phyloP scores from a whole-genome alignment of 2,888 invertebrate genomes.

The Patella depressa region DNA sequence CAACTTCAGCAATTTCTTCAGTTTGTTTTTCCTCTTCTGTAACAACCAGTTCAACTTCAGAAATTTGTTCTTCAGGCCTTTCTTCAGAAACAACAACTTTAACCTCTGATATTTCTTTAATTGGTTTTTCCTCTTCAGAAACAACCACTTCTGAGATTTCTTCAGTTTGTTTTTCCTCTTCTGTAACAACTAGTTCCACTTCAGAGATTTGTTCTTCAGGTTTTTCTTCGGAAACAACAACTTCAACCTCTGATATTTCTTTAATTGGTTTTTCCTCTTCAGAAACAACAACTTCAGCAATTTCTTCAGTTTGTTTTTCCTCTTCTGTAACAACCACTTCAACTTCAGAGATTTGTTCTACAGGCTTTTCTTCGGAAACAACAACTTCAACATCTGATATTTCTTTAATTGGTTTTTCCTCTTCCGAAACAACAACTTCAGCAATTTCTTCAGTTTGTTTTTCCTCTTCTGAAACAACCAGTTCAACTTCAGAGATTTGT shows the following conservation, averaged over 20 bases:
- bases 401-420: background rate
- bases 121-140: slow-evolving; percentile 12
- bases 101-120: slow-evolving; percentile 14
- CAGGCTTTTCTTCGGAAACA: slow-evolving; percentile 12
- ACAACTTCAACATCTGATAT: background rate
- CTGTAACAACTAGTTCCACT: background rate
- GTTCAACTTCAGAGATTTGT: too few species aligned
- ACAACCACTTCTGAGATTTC: background rate
- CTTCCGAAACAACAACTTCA: too few species aligned
- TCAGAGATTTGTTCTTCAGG: background rate
- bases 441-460: too few species aligned
- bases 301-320: background rate
- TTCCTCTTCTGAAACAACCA: too few species aligned
- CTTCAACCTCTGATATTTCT: background rate
- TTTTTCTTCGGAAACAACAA: background rate
- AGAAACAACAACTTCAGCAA: background rate
- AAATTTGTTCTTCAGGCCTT: slow-evolving; percentile 7
- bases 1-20: slow-evolving; percentile 25
- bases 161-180: background rate
- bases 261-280: background rate
- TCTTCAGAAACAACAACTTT: background rate
- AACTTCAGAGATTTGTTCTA: background rate
- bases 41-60: background rate
- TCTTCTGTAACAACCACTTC: background rate
- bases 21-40: slow-evolving; percentile 11